Evolutionary conservation across 2,113 vertebrate species (phyloP), one percentile per base, ranked within the genome.

Genomic region (Fulmarus glacialis): DNA sequence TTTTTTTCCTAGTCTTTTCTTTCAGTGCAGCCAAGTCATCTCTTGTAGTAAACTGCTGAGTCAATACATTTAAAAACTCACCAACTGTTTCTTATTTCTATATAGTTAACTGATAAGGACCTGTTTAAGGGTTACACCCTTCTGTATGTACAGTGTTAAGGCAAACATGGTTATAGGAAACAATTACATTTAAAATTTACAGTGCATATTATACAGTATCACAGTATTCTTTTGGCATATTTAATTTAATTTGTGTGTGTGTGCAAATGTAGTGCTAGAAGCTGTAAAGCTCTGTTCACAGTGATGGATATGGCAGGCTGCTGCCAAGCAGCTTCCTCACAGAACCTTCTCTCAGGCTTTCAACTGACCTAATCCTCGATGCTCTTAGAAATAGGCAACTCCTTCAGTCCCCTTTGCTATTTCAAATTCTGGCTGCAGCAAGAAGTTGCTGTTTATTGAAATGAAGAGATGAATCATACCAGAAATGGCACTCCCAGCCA

Each of bases 11-110:
- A n/a, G 19, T 60, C 43, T 70, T 90, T 87, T 94, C 24, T 87
- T 93, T 71, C 66, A 82, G 53, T 8, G 15, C 40, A 91, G 89
- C 71, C 82, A 94, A 90, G 80, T 85, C 89, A 93, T 90, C 73
- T 67, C 84, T 87, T 53, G 29, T n/a, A 74, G 75, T 47, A 93
- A 96, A 93, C 45, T 95, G 95, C 95, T 96, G 94, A 93, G 89
- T 96, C 90, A 97, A 82, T 86, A 70, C 22, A 71, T 97, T 93
- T 70, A 53, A 95, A 92, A 91, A 43, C 48, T 59, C 89, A 30
- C 68, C 73, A 71, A 97, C 89, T 92, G 82, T 94, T 97, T 88
- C 93, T 86, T 96, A 73, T 89, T 96, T 95, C 94, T 95, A 4
- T 82, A 8, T 22, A 91, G 43, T 59, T 90, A 96, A 86, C 62